Evolutionary conservation across 1,140 invertebrate genomes (phyloP), one percentile per base, ranked within the genome.

Genomic region (Trichogramma pretiosum): DNA sequence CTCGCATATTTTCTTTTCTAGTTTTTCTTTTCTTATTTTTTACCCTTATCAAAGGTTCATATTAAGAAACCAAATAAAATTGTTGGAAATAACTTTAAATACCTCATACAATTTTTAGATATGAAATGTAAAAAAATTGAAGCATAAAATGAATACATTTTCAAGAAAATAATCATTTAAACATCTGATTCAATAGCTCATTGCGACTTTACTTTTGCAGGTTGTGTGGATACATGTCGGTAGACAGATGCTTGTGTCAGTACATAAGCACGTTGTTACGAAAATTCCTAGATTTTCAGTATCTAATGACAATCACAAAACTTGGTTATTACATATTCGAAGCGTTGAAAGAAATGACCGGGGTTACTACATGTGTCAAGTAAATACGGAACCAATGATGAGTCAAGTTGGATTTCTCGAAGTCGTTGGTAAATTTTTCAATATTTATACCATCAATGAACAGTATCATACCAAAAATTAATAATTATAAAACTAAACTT

Each of bases 321-420:
- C 89, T 11, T 94, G 89, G 89, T 71, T 88, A 38, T 74, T 93
- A 32, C 86, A 92, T 66, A 88, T 93, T 26, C 86, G 78, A 59
- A 84, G 84, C 60, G 89, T 90, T 13, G 88, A 92, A 60, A 83
- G 87, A 63, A 85, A 92, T 60, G 89, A 93, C 70, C 76, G 87
- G 33, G 89, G 89, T 9, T 89, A 87, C 68, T 93, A 91, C 68
- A 90, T 92, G 87, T 90, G 87, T 66, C 87, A 91, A 76, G 84
- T 95, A 44, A 95, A 94, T 68, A 92, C 92, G n/a, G 89, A 90
- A 63, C 92, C 92, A 0, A 93, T 95, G 88, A 93, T 93, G 51
- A 90, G 84, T 62, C 89, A 92, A 79, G 86, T 92, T 9, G 93
- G 90, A 45, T 93, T 89, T 65, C 77, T 97, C 5, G 86, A 94